phyloP scores from a whole-genome alignment of 2,113 vertebrate species.

The Brevimyrus niger region DNA sequence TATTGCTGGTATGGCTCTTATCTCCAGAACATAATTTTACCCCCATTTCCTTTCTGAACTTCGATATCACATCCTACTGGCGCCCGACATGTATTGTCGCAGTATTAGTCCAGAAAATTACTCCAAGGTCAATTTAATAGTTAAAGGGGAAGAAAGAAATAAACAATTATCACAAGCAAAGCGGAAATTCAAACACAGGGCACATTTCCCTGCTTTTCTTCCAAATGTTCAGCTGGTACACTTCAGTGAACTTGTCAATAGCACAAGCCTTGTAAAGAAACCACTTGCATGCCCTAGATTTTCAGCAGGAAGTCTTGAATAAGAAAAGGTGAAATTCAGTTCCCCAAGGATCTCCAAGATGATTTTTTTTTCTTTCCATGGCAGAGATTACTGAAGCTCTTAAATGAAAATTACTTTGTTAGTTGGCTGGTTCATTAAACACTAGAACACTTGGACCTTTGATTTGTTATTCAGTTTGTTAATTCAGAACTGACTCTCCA shows the following conservation, averaged over 20 bases:
- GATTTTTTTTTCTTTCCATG: not conserved
- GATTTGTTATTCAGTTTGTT: slow-evolving; percentile 2
- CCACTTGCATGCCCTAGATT: not conserved
- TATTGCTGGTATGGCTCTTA: slow-evolving; percentile 45
- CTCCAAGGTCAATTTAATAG: slow-evolving; percentile 42
- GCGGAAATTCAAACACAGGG: slow-evolving; percentile 26
- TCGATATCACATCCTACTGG: slow-evolving; percentile 46
- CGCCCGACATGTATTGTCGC: slow-evolving; percentile 43
- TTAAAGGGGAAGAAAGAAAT: slow-evolving; percentile 32
- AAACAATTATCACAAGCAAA: slow-evolving; percentile 24
- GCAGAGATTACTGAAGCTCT: not conserved
- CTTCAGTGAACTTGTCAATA: slow-evolving; percentile 19
- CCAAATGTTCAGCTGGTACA: not conserved
- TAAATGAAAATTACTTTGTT: not conserved
- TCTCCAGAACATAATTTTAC: slow-evolving; percentile 43
- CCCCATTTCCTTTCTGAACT: slow-evolving; percentile 43
- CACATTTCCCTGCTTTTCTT: slow-evolving; percentile 10
- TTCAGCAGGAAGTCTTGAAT: not conserved
- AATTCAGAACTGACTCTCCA: not conserved
- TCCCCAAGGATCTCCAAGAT: not conserved
- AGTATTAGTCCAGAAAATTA: slow-evolving; percentile 47
- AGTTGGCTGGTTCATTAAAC: not conserved
- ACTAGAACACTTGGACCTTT: not conserved
- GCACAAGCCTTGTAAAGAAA: not conserved
- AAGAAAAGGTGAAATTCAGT: not conserved